Evolutionary conservation across 2,888 invertebrate species (phyloP).

Genomic region (Apamea sordens): DNA sequence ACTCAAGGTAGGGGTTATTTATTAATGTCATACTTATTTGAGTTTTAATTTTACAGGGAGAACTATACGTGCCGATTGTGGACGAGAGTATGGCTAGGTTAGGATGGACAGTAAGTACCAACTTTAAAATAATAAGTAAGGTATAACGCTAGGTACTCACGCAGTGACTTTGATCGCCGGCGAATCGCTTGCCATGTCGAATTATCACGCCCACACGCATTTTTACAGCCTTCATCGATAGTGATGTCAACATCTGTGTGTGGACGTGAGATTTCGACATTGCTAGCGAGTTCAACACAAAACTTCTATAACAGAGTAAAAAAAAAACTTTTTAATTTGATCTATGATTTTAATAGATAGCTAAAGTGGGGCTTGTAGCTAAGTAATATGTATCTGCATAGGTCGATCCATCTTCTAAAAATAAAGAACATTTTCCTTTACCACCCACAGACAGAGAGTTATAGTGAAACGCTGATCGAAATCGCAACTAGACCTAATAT

Average conservation of each 20-base stretch:
- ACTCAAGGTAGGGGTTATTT: neutral
- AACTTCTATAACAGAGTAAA: neutral
- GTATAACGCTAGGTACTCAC: neutral
- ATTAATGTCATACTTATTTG: neutral
- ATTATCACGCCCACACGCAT: neutral
- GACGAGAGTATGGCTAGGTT: constrained; percentile 59
- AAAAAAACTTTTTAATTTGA: neutral
- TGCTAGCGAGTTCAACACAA: neutral
- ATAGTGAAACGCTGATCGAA: neutral
- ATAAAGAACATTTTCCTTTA: neutral
- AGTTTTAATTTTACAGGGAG: constrained; percentile 68
- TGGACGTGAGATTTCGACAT: neutral
- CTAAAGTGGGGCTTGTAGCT: no score
- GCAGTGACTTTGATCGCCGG: neutral
- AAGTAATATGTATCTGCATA: no score
- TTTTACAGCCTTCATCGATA: neutral
- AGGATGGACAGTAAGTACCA: constrained; percentile 65
- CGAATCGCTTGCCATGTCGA: neutral
- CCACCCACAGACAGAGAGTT: constrained; percentile 39
- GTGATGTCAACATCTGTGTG: neutral
- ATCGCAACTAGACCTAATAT: constrained; percentile 11
- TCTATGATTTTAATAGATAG: neutral
- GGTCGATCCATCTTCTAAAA: no score
- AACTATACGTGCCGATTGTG: constrained; percentile 71
- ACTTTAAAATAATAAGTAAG: neutral